Conservation (phyloP, 2,888 invertebrate species). For the Trichopoda pennipes region DNA sequence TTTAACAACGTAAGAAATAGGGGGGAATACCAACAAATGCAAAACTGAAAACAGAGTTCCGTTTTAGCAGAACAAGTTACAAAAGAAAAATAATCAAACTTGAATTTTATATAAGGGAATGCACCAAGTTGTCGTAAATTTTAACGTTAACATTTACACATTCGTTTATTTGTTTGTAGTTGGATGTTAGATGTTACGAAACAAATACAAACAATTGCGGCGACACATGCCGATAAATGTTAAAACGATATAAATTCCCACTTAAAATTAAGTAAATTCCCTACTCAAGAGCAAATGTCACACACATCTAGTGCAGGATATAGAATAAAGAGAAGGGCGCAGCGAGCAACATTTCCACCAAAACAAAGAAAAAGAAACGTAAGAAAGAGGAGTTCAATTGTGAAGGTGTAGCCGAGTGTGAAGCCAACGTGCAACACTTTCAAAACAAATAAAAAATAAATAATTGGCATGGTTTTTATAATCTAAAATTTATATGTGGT, state of each 20-base stretch:
- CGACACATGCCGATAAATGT: constrained; percentile 56
- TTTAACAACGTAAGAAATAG: too few relatives aligned
- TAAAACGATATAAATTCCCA: constrained; percentile 53
- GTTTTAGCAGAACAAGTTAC: constrained; percentile 3
- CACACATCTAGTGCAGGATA: background rate
- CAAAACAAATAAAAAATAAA: too few relatives aligned
- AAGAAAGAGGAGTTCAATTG: constrained; percentile 37
- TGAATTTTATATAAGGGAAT: constrained; percentile 47
- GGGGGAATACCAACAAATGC: constrained; percentile 22
- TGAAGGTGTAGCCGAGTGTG: constrained; percentile 18
- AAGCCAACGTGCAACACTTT: constrained; percentile 46
- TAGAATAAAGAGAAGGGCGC: background rate
- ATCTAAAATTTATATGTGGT: constrained; percentile 22
- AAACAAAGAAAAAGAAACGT: constrained; percentile 6
- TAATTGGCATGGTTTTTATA: constrained; percentile 44
- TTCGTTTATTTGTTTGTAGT: background rate
- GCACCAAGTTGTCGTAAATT: constrained; percentile 50
- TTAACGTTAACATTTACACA: constrained; percentile 31
- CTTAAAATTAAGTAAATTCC: constrained; percentile 37
- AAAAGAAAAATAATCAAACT: constrained; percentile 54
- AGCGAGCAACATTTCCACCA: constrained; percentile 1
- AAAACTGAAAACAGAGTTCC: constrained; percentile 22
- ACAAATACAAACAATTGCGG: background rate
- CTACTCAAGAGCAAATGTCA: constrained; percentile 20
- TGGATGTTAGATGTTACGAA: background rate